Evolutionary conservation across 2,888 invertebrate genomes (phyloP).

Genomic region (Blastobasis adustella): DNA sequence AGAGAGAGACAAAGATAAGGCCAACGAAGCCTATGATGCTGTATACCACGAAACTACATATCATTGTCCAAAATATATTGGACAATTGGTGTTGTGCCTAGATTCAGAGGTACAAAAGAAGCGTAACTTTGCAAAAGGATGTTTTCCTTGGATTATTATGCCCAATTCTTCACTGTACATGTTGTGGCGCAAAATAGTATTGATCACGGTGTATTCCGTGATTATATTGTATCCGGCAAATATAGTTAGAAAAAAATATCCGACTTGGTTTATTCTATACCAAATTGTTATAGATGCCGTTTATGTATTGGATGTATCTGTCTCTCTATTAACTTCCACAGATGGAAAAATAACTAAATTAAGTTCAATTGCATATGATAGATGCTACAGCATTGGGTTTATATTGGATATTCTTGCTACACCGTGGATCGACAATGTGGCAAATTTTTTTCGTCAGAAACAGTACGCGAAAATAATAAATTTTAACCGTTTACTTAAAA

Average conservation of each 20-base stretch:
- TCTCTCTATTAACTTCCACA: constrained; percentile 36
- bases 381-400: constrained; percentile 40
- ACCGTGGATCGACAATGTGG: constrained; percentile 39
- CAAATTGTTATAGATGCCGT: background rate
- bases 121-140: background rate
- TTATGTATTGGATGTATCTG: background rate
- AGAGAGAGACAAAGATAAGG: constrained; percentile 29
- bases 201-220: background rate
- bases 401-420: constrained; percentile 43
- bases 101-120: background rate
- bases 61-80: constrained; percentile 13
- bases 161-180: background rate
- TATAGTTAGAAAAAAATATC: background rate
- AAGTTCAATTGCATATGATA: constrained; percentile 36
- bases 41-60: background rate
- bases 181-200: background rate
- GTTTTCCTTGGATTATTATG: background rate
- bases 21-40: background rate
- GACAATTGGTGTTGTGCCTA: constrained; percentile 3
- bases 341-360: constrained; percentile 28
- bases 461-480: constrained; percentile 25
- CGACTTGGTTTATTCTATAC: background rate
- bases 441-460: constrained; percentile 26
- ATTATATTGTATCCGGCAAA: background rate
- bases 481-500: constrained; percentile 34